Percentiles rank a stretch among this genome's conserved stretches.
These are phyloP conservation scores for Colletes collaris DNA, from an alignment of 2,888 invertebrate species.

Conservation along the genomic window DNA sequence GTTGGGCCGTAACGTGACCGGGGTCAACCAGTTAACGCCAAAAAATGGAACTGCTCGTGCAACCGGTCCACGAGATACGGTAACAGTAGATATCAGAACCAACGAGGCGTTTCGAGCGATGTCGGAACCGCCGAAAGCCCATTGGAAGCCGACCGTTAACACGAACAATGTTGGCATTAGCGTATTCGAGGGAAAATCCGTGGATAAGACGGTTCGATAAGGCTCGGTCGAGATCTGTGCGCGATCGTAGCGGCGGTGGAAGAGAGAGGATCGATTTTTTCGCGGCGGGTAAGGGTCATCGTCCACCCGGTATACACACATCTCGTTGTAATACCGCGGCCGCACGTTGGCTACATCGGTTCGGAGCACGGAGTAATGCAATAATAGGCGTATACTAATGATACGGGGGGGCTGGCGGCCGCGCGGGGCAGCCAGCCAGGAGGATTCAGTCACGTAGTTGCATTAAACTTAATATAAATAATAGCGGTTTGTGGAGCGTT, in stretches of 20 bases:
- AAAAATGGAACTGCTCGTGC: no score
- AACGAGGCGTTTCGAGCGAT: neutral
- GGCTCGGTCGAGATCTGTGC: neutral
- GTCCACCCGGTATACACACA: conserved; percentile 67
- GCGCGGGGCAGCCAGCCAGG: conserved; percentile 60
- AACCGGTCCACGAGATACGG: no score
- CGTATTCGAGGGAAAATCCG: conserved; percentile 2
- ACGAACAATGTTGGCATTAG: neutral
- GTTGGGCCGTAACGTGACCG: no score
- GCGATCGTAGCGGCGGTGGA: neutral
- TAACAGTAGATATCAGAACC: neutral
- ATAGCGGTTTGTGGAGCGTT: conserved; percentile 82
- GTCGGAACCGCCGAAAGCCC: neutral
- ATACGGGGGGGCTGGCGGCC: conserved; percentile 75
- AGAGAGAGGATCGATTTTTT: conserved; percentile 55
- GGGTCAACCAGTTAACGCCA: no score
- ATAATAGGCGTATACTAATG: conserved; percentile 83
- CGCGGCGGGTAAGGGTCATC: conserved; percentile 62
- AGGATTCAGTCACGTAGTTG: conserved; percentile 83
- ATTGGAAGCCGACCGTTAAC: conserved; percentile 4
- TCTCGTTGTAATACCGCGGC: conserved; percentile 69
- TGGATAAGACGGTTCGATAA: neutral
- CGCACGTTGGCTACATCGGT: conserved; percentile 55
- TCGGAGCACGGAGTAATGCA: conserved; percentile 79
- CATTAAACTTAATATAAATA: conserved; percentile 84